Base-by-base conservation (phyloP, 2,888 invertebrate genomes). In the Phortica okadai region DNA sequence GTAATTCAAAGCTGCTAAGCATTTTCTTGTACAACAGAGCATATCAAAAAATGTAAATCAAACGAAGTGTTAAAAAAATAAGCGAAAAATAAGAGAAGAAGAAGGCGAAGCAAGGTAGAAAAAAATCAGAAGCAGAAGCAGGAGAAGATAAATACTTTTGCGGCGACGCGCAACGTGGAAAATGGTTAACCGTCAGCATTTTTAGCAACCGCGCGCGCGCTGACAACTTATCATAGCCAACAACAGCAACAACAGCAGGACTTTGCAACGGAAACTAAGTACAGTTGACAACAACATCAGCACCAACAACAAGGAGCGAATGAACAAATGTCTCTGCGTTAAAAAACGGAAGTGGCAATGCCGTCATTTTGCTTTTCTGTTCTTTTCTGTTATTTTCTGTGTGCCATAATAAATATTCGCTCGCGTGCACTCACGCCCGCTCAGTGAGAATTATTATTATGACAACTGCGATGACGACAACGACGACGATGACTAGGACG, bases 311-410 rank as follows among this genome's bases (percentile, higher is more conserved):
- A 45, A 69, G 1, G 5, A 33, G 10, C 14, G 25, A 44, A 50
- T 41, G 54, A 3, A n/a, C 54, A 54, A 54, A 54, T 54, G 54
- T 14, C 54, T 54, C 16, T 54, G 41, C 33, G 11, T 56, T 41
- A 11, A 25, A 42, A 41, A 54, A 25, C 70, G 70, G 70, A 72
- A 76, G 70, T 78, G 78, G 78, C 77, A 78, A 77, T 74, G 78
- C 76, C 78, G 74, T 69, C 82, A 76, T 78, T 82, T 74, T 66
- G 80, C 76, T 54, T 72, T 72, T 33, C 33, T 33, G 1, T 33
- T 33, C 33, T 33, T 3, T 33, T 33, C 33, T 33, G 1, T 33
- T 33, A 1, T 33, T 1, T 33, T 1, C 33, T 33, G 1, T 33
- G 33, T 33, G 33, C 33, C 33, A 33, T 33, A 33, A 33, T 33